A percentile compares a stretch with the other conserved stretches of the same genome.
These are phyloP conservation scores for Drosophila falleni DNA, from an alignment of 2,888 invertebrate genomes.

Conservation along the genomic window DNA sequence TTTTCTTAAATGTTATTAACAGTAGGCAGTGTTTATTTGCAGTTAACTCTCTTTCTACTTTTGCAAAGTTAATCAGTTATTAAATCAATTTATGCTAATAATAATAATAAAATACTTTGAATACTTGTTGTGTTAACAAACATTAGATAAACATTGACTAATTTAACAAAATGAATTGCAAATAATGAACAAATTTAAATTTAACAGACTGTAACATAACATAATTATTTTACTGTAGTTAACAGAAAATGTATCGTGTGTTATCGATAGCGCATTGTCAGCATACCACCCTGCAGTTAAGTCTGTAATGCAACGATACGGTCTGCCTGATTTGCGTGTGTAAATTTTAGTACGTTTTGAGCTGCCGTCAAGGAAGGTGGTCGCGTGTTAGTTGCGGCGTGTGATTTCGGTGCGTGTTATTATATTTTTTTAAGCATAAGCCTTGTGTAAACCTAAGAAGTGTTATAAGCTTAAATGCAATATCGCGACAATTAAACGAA, in stretches of 20 bases:
- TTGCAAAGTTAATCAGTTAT: no score
- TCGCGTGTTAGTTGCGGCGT: conserved; percentile 45
- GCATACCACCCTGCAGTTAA: no score
- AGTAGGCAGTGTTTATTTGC: not conserved
- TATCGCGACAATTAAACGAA: conserved; percentile 29
- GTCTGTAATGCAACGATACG: conserved; percentile 6
- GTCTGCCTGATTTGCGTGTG: conserved; percentile 28
- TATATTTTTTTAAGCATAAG: conserved; percentile 46
- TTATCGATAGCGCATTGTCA: not conserved
- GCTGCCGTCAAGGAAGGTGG: conserved; percentile 50
- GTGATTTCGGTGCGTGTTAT: conserved; percentile 46
- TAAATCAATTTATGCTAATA: no score
- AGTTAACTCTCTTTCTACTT: no score
- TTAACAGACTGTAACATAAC: not conserved
- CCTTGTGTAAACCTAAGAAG: conserved; percentile 38
- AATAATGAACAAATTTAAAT: not conserved
- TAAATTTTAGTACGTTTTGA: conserved; percentile 59
- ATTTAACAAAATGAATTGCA: not conserved
- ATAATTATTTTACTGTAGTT: not conserved
- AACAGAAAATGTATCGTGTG: not conserved
- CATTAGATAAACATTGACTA: no score
- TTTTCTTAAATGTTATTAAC: conserved; percentile 22
- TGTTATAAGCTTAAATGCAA: conserved; percentile 17
- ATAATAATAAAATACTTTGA: not conserved
- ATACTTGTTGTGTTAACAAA: no score